Base-by-base conservation (phyloP, 2,113 vertebrate genomes). In the Corydoras sp. region DNA sequence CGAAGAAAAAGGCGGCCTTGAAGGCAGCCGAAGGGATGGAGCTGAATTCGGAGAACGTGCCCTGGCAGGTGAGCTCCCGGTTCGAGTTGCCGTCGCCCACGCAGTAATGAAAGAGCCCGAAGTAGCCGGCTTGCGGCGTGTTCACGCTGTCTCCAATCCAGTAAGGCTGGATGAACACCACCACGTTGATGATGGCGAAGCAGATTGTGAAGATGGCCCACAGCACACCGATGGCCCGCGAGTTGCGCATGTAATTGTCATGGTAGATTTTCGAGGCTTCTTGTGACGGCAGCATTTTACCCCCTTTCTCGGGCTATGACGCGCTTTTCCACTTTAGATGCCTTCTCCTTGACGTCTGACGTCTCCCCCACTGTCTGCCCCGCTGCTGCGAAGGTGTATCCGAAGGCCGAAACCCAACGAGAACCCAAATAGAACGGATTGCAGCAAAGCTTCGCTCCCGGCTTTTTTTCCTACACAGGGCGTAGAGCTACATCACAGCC, bases 191-290 rank as follows among this genome's bases (percentile, higher is more conserved):
- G 86, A 93, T 94, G 86, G 93, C 92, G 87, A 94, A 92, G 89
- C 92, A 93, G 85, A 94, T 94, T 87, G 93, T 93, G 83, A 94
- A 93, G 82, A 94, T 94, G 84, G 93, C 93, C 93, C 93, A 94
- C 56, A 94, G 88, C 79, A 94, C 91, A 69, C 91, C 91, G 80
- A 92, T 92, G 84, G 91, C 90, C 83, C 91, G 85, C 79, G 91
- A 92, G 88, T 92, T 92, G 82, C 91, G 89, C 91, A 92, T 88
- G 83, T 92, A 92, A 85, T 91, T 92, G 84, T 92, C 90, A 82
- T 95, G 92, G 85, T 95, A 95, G 79, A 94, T 90, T 88, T 92
- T 92, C 85, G 92, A 91, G 84, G 92, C 93, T 85, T 94, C 92
- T 89, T 93, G 92, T 77, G 92, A 93, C 79, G 92, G 92, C 85